A percentile compares a stretch with the other conserved stretches of the same genome.
Conservation (phyloP, 2,797 vertebrate species). For the Bucorvus abyssinicus region DNA sequence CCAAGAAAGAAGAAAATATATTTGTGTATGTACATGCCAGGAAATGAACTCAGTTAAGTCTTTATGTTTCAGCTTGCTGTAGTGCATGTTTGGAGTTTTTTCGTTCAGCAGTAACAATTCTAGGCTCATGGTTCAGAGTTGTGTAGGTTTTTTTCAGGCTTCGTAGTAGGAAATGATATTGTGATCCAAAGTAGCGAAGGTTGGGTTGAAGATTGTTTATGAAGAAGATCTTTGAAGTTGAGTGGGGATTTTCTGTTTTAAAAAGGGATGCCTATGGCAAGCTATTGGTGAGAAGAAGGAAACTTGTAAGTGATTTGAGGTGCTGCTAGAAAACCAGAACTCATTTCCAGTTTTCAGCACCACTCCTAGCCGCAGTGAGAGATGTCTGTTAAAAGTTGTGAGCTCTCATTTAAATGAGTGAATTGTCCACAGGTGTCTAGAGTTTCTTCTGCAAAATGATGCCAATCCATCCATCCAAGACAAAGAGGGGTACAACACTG, state of each 20-base stretch:
- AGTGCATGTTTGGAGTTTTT: neutral
- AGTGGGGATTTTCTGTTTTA: neutral
- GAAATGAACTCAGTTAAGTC: neutral
- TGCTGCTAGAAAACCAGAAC: neutral
- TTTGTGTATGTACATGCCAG: neutral
- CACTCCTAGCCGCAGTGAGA: neutral
- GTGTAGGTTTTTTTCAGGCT: neutral
- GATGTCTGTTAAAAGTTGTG: neutral
- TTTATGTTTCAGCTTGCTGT: neutral
- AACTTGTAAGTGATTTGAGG: neutral
- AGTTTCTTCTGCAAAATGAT: slow-evolving; percentile 92
- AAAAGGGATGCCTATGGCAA: neutral
- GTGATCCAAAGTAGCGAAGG: neutral
- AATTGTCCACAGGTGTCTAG: slow-evolving; percentile 85
- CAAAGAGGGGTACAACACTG: slow-evolving; percentile 91
- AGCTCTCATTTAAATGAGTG: neutral
- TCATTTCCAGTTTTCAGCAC: neutral
- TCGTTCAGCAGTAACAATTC: neutral
- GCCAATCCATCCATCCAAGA: slow-evolving; percentile 89
- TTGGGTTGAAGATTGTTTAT: neutral
- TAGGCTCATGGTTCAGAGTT: neutral
- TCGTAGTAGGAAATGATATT: neutral
- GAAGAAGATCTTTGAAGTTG: neutral
- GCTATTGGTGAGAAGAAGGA: neutral
- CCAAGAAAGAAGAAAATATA: neutral